Conservation (phyloP, 1,140 invertebrate genomes). For the Apis dorsata region DNA sequence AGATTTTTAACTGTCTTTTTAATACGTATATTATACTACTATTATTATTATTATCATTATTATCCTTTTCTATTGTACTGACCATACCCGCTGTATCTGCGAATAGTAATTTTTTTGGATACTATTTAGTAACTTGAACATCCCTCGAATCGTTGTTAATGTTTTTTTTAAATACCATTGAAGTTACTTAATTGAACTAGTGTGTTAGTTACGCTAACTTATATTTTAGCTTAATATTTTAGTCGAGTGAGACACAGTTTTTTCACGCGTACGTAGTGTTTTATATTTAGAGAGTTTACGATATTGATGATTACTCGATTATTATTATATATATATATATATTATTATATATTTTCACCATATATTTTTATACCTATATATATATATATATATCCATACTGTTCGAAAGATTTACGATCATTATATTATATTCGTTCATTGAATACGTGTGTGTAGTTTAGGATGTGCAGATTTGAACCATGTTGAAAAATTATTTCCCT, state of each 20-base stretch:
- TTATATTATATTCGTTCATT: constrained; percentile 29
- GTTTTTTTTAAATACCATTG: constrained; percentile 53
- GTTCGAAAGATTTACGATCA: constrained; percentile 16
- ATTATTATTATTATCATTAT: constrained; percentile 14
- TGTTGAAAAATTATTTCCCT: constrained; percentile 32
- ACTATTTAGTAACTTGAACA: constrained; percentile 48
- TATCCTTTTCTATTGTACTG: constrained; percentile 47
- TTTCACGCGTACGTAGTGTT: constrained; percentile 56
- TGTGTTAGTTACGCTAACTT: constrained; percentile 57
- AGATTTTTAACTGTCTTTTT: constrained; percentile 54
- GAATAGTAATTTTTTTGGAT: constrained; percentile 51
- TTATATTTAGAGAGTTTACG: constrained; percentile 47
- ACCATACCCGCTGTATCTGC: constrained; percentile 47
- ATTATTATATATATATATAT: constrained; percentile 15
- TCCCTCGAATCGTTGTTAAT: constrained; percentile 50
- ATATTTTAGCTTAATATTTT: constrained; percentile 54
- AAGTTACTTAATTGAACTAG: constrained; percentile 54
- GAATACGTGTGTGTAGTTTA: constrained; percentile 57
- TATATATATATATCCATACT: not conserved
- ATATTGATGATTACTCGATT: constrained; percentile 38
- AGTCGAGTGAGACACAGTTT: constrained; percentile 55
- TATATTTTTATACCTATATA: constrained; percentile 17
- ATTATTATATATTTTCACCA: constrained; percentile 15
- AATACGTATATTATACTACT: constrained; percentile 24
- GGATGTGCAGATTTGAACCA: constrained; percentile 45